Percentiles rank a stretch among this genome's conserved stretches.
These are phyloP conservation scores for Callosobruchus maculatus DNA, from an alignment of 2,888 invertebrate genomes.

Conservation along the genomic window DNA sequence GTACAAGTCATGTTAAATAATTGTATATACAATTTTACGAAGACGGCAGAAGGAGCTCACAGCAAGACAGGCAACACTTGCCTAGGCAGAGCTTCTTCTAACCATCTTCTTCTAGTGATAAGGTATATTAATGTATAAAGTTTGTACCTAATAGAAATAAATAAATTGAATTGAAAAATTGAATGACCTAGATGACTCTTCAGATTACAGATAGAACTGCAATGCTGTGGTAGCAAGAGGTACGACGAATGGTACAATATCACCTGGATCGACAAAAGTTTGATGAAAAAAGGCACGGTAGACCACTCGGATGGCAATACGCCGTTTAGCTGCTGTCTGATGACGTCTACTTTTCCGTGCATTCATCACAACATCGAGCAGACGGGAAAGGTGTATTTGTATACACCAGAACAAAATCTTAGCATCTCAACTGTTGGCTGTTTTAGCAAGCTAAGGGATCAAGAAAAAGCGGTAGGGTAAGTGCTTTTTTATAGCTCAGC, in stretches of 20 bases:
- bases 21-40: no score
- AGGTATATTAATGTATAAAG: no score
- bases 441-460: conserved; percentile 34
- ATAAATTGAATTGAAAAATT: no score
- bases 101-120: no score
- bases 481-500: no score
- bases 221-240: conserved; percentile 60
- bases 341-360: conserved; percentile 55
- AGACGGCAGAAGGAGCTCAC: no score
- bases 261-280: conserved; percentile 54
- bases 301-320: conserved; percentile 49
- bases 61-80: no score
- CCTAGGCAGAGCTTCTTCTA: no score
- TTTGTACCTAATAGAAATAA: no score
- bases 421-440: conserved; percentile 45
- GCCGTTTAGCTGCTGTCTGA: conserved; percentile 63
- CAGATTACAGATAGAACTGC: conserved; percentile 57
- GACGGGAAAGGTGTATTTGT: conserved; percentile 55
- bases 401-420: conserved; percentile 49
- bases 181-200: neutral
- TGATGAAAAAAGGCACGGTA: conserved; percentile 32
- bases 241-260: conserved; percentile 63
- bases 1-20: no score
- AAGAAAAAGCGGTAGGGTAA: conserved; percentile 32
- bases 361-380: conserved; percentile 58